Evolutionary conservation across 2,888 invertebrate species (phyloP), one percentile per base, ranked within the genome.

Genomic region (Chrysina gloriosa): DNA sequence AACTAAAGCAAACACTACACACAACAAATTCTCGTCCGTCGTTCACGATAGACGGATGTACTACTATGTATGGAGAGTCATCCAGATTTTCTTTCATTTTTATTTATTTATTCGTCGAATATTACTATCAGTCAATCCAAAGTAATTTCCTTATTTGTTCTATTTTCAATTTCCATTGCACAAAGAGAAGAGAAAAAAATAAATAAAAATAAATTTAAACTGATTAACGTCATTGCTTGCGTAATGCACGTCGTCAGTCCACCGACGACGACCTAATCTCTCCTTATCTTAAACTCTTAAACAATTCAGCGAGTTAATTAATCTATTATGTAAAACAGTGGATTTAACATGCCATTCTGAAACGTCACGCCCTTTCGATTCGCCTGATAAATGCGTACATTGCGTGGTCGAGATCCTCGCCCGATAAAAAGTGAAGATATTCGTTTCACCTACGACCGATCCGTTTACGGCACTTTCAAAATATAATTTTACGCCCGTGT

Each of bases 321-420:
- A 67, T 67, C 66, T 67, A 67, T 67, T 67, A 61, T 67, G 66
- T 67, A 67, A 67, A 67, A 48, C 66, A 67, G 61, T 47, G 61
- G 66, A 67, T 67, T 67, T 61, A 67, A 67, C 66, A 58, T 58
- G 66, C 66, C 58, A 48, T 61, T 61, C 58, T 58, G 31, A 39
- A 67, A 58, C 48, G 66, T 67, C 48, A 67, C 66, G 66, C 66
- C 66, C 66, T 58, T 67, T 67, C 66, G 61, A 67, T 67, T 61
- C 66, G 34, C 66, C 61, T 67, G 66, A 67, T 48, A 67, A 61
- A 67, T 67, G 66, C 66, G 66, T 67, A 61, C 48, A 58, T 67
- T 67, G 66, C 66, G 66, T 67, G 66, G 66, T 39, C 9, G 58
- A 42, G 58, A 61, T 61, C 45, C n/a, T 25, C 58, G 42, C 16